A percentile compares a stretch with the other conserved stretches of the same genome.
Evolutionary conservation across 2,888 invertebrate genomes (phyloP).

Genomic region (Apoda limacodes): DNA sequence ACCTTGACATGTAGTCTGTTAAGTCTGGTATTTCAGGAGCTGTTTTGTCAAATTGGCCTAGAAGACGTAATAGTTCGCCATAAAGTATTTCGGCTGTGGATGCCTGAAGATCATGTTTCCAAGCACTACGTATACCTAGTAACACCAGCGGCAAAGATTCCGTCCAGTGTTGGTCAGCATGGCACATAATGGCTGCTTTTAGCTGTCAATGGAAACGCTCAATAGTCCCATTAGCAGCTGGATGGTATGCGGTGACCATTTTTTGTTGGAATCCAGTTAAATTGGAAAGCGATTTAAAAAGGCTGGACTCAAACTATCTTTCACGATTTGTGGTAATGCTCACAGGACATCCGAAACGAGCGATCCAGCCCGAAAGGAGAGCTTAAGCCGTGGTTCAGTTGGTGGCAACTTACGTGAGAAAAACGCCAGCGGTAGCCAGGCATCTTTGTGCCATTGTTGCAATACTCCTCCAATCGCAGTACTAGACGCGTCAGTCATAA

Average conservation of each 20-base stretch:
- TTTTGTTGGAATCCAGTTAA: slow-evolving; percentile 10
- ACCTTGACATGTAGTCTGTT: no score
- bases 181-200: slow-evolving; percentile 20
- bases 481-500: slow-evolving; percentile 14
- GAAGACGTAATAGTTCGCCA: slow-evolving; percentile 13
- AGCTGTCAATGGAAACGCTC: slow-evolving; percentile 19
- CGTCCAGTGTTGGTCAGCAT: slow-evolving; percentile 10
- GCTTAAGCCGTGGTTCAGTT: slow-evolving; percentile 15
- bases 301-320: slow-evolving; percentile 13
- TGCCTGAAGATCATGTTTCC: slow-evolving; percentile 15
- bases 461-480: slow-evolving; percentile 13
- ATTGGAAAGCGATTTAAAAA: slow-evolving; percentile 1
- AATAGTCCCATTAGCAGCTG: slow-evolving; percentile 10
- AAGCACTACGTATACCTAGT: slow-evolving; percentile 17
- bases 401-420: slow-evolving; percentile 18
- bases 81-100: slow-evolving; percentile 15
- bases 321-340: slow-evolving; percentile 14
- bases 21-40: not conserved
- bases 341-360: slow-evolving; percentile 14
- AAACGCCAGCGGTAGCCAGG: slow-evolving; percentile 18
- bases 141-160: slow-evolving; percentile 14
- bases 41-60: slow-evolving; percentile 8
- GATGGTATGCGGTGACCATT: slow-evolving; percentile 14
- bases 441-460: slow-evolving; percentile 8
- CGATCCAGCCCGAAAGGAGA: slow-evolving; percentile 10